Percentiles rank a stretch among this genome's conserved stretches.
Evolutionary conservation across 2,888 invertebrate species (phyloP).

Genomic region (Microchrysa polita): DNA sequence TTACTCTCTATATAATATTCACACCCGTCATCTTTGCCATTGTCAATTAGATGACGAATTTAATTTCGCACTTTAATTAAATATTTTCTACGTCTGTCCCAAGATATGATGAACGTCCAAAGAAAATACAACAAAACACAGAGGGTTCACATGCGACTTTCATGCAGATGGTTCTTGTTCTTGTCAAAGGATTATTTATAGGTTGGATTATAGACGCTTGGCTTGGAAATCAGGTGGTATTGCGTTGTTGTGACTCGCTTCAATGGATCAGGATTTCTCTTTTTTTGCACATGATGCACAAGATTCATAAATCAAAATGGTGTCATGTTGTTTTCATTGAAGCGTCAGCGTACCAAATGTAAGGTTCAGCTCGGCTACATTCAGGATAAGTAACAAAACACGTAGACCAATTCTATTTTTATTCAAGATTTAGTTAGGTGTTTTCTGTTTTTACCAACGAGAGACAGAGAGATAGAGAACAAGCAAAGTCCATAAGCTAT

Average conservation of each 20-base stretch:
- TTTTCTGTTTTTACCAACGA: no score
- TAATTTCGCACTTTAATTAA: conserved; percentile 48
- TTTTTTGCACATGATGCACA: conserved; percentile 23
- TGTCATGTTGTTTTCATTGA: conserved; percentile 36
- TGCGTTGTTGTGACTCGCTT: no score
- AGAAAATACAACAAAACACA: conserved; percentile 3
- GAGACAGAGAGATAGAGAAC: no score
- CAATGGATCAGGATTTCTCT: neutral
- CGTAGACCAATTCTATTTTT: no score
- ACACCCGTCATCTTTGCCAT: conserved; percentile 44
- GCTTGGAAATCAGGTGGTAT: neutral
- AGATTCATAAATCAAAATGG: conserved; percentile 46
- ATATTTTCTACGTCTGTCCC: conserved; percentile 44
- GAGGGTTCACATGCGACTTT: neutral
- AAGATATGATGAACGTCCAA: conserved; percentile 14
- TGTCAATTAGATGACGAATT: conserved; percentile 50
- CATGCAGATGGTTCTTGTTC: conserved; percentile 5
- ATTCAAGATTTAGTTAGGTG: no score
- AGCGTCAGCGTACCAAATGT: conserved; percentile 41
- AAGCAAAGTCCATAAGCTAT: no score
- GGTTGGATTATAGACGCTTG: conserved; percentile 15
- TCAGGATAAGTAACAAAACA: no score
- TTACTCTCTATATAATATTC: conserved; percentile 11
- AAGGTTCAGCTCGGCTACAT: no score
- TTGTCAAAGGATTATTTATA: conserved; percentile 44